Evolutionary conservation across 2,113 vertebrate genomes (phyloP).

Genomic region (Archocentrus centrarchus): DNA sequence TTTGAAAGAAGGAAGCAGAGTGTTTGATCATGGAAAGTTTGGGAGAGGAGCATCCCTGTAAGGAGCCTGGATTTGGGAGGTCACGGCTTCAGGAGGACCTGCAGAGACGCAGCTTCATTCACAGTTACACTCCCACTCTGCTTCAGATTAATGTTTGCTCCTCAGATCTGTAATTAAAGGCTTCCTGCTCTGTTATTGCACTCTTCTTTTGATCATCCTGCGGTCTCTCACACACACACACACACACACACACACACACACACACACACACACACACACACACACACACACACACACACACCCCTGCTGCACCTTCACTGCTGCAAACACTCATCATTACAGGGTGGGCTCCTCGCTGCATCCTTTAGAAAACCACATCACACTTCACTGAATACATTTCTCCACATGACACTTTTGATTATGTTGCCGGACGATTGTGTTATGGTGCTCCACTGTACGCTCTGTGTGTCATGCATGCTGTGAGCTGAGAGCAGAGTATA

Average conservation of each 20-base stretch:
- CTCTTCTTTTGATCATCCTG: constrained; percentile 1
- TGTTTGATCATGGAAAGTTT: background rate
- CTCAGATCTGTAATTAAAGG: background rate
- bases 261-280: too few relatives aligned
- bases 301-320: background rate
- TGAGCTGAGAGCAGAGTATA: background rate
- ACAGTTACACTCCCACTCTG: background rate
- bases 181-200: constrained; percentile 9
- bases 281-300: too few relatives aligned
- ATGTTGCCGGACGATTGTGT: background rate
- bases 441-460: background rate
- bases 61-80: background rate
- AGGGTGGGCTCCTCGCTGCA: background rate
- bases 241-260: too few relatives aligned
- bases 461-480: background rate
- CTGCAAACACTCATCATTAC: background rate
- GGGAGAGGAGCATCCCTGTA: background rate
- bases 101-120: background rate
- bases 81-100: background rate
- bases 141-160: background rate
- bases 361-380: background rate
- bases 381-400: background rate
- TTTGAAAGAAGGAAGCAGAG: background rate
- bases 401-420: background rate
- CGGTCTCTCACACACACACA: accelerated